Evolutionary conservation across 2,113 vertebrate genomes (phyloP).

Genomic region (Osmerus eperlanus): DNA sequence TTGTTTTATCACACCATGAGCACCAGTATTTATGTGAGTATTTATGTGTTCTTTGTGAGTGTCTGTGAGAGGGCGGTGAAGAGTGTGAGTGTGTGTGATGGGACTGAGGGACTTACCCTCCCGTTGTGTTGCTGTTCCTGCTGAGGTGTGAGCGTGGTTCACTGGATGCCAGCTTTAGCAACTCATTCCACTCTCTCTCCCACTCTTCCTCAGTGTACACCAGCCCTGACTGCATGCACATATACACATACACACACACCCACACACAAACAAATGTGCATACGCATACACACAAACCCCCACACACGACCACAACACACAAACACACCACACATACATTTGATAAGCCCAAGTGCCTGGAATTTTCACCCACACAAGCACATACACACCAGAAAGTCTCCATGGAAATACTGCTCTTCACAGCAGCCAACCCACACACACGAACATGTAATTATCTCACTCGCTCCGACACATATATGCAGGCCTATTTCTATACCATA

Average conservation of each 20-base stretch:
- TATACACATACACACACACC: conserved; percentile 14
- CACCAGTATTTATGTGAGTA: too few species aligned
- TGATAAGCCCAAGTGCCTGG: too few species aligned
- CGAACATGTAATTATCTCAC: too few species aligned
- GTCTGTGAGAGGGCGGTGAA: too few species aligned
- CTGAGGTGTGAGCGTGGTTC: conserved; percentile 83
- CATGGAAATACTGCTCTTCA: too few species aligned
- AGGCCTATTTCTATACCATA: too few species aligned
- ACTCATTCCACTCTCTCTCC: conserved; percentile 87
- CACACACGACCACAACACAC: not conserved
- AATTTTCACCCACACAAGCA: not conserved
- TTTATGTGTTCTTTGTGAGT: too few species aligned
- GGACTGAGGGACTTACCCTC: conserved; percentile 72
- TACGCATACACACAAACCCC: not conserved
- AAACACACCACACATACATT: conserved; percentile 16
- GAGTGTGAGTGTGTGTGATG: not conserved
- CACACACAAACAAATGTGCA: not conserved
- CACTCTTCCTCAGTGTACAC: conserved; percentile 89
- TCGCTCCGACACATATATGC: too few species aligned
- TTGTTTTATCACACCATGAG: too few species aligned
- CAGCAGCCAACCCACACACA: too few species aligned
- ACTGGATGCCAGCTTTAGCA: conserved; percentile 87
- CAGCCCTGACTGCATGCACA: conserved; percentile 76
- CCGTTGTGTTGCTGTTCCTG: conserved; percentile 78
- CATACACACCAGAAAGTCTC: conserved; percentile 4